Evolutionary conservation across 2,797 vertebrate species (phyloP), one percentile per base, ranked within the genome.

Genomic region (Sebastes variabilis): DNA sequence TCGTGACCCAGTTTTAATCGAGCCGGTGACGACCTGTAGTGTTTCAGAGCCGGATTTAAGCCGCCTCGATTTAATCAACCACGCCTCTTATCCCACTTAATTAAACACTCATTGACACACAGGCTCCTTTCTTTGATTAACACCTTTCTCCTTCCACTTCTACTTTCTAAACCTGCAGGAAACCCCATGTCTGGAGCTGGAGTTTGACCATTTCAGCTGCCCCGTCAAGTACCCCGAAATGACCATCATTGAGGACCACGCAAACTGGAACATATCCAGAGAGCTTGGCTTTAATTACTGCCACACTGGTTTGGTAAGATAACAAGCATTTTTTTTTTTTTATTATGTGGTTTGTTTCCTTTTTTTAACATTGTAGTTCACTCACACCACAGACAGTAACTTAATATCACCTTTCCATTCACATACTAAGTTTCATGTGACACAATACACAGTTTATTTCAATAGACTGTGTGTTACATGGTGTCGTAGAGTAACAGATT

Each of bases 161-260:
- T 46, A 1, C 54, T 72, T 66, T 87, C 34, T 72, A 54, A 85
- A 79, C 61, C 42, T 56, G 27, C 83, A 97, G 98, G 98, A 99
- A 98, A 99, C 98, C 30, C 98, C 98, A 46, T 99, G 98, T 92
- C 94, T 99, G 80, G 98, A 99, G 92, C 93, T 99, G 93, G 98
- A 99, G 95, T 99, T 99, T 90, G 98, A 99, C 90, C 97, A 98
- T 93, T 99, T 99, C 94, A 99, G 98, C 90, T 97, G 96, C 86
- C 97, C 98, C 22, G 97, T 99, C 2, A 99, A 99, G 90, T 99
- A 97, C 81, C 98, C 98, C 25, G 98, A 99, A 85, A 98, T 98
- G 97, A 88, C 96, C 14, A 96, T 95, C 75, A 96, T 99, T 30
- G 98, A 99, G 94, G 98, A 99, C 29, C 97, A 99, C 27, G 98